Conservation (phyloP, 2,888 invertebrate genomes). For the Pseudococcus viburni region DNA sequence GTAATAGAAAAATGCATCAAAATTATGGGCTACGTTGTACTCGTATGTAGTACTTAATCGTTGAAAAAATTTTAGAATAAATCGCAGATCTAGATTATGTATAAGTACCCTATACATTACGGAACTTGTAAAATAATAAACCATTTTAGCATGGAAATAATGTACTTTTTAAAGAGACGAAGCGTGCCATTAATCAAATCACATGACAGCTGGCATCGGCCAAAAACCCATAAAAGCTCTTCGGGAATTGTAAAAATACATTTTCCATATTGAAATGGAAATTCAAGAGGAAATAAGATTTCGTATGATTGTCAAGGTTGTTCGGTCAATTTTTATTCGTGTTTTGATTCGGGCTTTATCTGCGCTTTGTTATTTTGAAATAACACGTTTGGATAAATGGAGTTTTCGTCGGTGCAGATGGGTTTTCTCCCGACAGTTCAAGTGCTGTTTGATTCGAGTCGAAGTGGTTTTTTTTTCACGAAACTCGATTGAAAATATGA, state of each 20-base stretch:
- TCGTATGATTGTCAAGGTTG: conserved; percentile 35
- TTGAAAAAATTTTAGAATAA: background rate
- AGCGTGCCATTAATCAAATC: conserved; percentile 27
- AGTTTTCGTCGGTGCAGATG: background rate
- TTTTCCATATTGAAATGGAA: conserved; percentile 49
- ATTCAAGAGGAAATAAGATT: conserved; percentile 44
- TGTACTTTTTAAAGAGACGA: conserved; percentile 23
- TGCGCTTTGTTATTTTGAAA: background rate
- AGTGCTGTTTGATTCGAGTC: background rate
- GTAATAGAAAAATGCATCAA: conserved; percentile 24
- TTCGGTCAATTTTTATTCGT: conserved; percentile 20
- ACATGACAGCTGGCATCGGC: conserved; percentile 8
- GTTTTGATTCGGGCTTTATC: conserved; percentile 21
- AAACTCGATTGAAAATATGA: background rate
- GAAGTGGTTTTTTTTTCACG: background rate
- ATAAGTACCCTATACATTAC: background rate
- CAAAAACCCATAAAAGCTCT: conserved; percentile 28
- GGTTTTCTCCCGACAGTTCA: background rate
- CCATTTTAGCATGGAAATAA: conserved; percentile 43
- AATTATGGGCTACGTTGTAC: conserved; percentile 14
- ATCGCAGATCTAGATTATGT: background rate
- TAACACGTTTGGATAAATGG: background rate
- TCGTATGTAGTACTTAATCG: background rate
- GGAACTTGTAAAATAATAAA: conserved; percentile 36
- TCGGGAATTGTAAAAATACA: conserved; percentile 41